Evolutionary conservation across 1,140 invertebrate genomes (phyloP).

Genomic region (Neuroterus valhalla): DNA sequence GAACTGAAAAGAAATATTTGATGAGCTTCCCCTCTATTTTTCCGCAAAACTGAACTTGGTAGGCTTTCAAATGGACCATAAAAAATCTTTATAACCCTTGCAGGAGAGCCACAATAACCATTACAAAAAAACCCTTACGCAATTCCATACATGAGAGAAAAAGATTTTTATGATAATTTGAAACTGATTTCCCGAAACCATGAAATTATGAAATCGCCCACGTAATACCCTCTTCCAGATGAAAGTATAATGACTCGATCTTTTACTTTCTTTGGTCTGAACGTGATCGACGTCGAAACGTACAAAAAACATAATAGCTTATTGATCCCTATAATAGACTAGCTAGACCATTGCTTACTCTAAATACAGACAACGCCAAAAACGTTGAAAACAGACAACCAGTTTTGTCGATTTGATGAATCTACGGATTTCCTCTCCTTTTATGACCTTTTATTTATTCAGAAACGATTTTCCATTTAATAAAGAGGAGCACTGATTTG

Average conservation of each 20-base stretch:
- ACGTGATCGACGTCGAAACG: conserved; percentile 25
- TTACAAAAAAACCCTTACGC: too few species aligned
- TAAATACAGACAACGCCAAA: not conserved
- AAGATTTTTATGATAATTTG: conserved; percentile 1
- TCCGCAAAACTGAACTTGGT: too few species aligned
- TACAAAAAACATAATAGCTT: conserved; percentile 27
- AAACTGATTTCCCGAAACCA: not conserved
- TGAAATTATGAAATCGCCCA: conserved; percentile 15
- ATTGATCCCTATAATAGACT: conserved; percentile 25
- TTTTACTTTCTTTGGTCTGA: conserved; percentile 13
- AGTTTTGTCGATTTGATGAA: conserved; percentile 16
- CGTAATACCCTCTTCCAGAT: conserved; percentile 20
- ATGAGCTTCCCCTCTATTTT: too few species aligned
- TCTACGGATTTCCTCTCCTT: not conserved
- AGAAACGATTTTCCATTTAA: conserved; percentile 19
- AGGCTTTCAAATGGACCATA: too few species aligned
- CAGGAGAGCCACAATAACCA: too few species aligned
- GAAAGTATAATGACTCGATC: conserved; percentile 23
- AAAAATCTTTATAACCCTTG: too few species aligned
- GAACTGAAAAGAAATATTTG: too few species aligned
- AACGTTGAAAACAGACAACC: conserved; percentile 13
- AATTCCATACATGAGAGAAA: too few species aligned
- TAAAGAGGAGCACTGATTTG: not conserved
- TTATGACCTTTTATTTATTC: conserved; percentile 10
- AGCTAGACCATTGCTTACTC: conserved; percentile 16